A percentile compares a stretch with the other conserved stretches of the same genome.
Evolutionary conservation across 2,797 vertebrate species (phyloP).

Genomic region (Schizopygopsis pylzovi): DNA sequence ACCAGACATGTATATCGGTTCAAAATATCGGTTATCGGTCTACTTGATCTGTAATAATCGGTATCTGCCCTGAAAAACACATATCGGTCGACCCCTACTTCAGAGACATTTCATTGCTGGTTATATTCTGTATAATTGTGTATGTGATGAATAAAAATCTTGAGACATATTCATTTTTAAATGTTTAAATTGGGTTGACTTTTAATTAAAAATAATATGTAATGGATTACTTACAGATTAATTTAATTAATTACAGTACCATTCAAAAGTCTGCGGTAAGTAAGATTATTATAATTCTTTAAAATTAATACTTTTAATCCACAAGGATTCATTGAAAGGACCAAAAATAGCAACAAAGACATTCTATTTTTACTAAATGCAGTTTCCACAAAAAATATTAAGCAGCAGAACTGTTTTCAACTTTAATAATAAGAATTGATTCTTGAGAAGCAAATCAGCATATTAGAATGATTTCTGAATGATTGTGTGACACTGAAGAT

Average conservation of each 20-base stretch:
- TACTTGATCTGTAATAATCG: too few species aligned
- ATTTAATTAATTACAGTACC: not conserved
- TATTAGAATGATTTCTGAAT: not conserved
- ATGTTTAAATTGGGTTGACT: not conserved
- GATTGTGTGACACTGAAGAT: not conserved
- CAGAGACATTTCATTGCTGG: not conserved
- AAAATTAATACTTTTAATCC: not conserved
- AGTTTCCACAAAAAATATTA: not conserved
- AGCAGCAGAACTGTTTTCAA: not conserved
- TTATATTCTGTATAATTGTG: too few species aligned
- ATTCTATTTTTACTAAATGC: not conserved
- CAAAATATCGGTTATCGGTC: too few species aligned
- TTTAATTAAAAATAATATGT: not conserved
- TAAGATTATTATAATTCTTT: not conserved
- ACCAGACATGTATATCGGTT: too few species aligned
- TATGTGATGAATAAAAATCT: too few species aligned
- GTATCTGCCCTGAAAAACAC: too few species aligned
- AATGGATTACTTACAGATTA: not conserved
- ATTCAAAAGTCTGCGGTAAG: not conserved
- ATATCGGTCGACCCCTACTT: too few species aligned
- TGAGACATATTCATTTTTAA: not conserved
- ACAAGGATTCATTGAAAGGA: not conserved
- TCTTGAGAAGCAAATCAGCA: not conserved
- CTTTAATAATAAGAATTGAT: not conserved
- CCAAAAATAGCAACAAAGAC: not conserved